Conservation (phyloP, 2,888 invertebrate species). For the Apeira syringaria region DNA sequence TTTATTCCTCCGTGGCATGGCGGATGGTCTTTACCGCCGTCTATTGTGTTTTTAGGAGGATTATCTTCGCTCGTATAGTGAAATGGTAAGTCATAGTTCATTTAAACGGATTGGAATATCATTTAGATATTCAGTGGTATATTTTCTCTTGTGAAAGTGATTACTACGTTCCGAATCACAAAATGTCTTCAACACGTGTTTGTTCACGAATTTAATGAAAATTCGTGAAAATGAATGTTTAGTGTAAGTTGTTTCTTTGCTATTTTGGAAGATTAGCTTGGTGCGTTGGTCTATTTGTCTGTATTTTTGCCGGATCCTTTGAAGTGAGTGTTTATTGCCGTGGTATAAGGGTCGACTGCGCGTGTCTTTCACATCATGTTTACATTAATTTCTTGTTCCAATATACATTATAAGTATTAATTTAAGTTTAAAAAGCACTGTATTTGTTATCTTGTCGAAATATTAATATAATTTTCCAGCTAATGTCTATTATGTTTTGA, state of each 20-base stretch:
- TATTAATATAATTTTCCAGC: too few relatives aligned
- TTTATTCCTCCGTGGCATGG: slow-evolving; percentile 83
- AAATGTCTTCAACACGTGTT: slow-evolving; percentile 31
- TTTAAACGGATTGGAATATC: slow-evolving; percentile 36
- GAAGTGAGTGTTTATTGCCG: too few relatives aligned
- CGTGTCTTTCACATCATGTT: too few relatives aligned
- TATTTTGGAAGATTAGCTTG: too few relatives aligned
- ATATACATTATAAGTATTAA: too few relatives aligned
- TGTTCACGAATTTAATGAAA: slow-evolving; percentile 26
- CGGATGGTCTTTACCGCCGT: slow-evolving; percentile 78
- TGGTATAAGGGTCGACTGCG: too few relatives aligned
- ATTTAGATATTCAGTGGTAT: slow-evolving; percentile 35
- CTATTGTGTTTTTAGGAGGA: slow-evolving; percentile 73
- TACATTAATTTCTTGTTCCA: too few relatives aligned
- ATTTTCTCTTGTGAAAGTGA: slow-evolving; percentile 48
- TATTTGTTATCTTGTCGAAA: too few relatives aligned
- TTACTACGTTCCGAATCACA: slow-evolving; percentile 25
- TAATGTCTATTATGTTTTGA: too few relatives aligned
- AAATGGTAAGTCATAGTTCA: slow-evolving; percentile 71
- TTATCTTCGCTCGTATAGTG: slow-evolving; percentile 74
- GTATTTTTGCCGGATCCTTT: too few relatives aligned
- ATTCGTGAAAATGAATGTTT: slow-evolving; percentile 11
- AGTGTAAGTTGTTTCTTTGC: slow-evolving; percentile 20
- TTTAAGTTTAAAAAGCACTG: too few relatives aligned
- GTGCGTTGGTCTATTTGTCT: too few relatives aligned